These are phyloP conservation scores for Cepaea nemoralis DNA, from an alignment of 1,140 invertebrate species.

Conservation along the genomic window DNA sequence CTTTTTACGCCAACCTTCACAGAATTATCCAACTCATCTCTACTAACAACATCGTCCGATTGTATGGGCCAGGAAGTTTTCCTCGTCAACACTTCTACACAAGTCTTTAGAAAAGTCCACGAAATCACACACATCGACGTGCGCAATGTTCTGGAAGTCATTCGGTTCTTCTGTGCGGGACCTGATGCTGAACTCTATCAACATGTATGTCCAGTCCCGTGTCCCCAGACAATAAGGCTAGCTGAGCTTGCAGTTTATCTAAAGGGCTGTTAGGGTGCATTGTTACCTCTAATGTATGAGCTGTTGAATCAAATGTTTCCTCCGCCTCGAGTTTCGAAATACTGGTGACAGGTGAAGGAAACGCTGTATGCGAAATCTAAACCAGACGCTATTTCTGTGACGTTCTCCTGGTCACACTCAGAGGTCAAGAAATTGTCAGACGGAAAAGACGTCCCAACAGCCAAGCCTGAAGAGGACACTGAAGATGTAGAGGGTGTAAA, in stretches of 20 bases:
- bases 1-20: too few species aligned
- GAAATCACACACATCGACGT: neutral
- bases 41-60: neutral
- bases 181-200: neutral
- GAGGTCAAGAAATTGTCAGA: neutral
- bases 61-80: neutral
- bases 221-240: neutral
- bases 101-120: neutral
- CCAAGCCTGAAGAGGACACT: neutral
- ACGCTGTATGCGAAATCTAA: neutral
- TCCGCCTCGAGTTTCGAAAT: neutral
- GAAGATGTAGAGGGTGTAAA: neutral
- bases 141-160: constrained; percentile 2
- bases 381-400: neutral
- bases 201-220: neutral
- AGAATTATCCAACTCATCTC: neutral
- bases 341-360: neutral
- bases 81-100: neutral
- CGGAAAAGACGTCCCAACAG: neutral
- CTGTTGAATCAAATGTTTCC: neutral
- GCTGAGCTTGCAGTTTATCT: constrained; percentile 28
- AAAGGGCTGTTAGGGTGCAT: neutral
- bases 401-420: neutral
- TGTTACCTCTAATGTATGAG: neutral
- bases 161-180: constrained; percentile 14